Conservation (phyloP, 2,113 vertebrate species). For the Typhlomys cinereus region DNA sequence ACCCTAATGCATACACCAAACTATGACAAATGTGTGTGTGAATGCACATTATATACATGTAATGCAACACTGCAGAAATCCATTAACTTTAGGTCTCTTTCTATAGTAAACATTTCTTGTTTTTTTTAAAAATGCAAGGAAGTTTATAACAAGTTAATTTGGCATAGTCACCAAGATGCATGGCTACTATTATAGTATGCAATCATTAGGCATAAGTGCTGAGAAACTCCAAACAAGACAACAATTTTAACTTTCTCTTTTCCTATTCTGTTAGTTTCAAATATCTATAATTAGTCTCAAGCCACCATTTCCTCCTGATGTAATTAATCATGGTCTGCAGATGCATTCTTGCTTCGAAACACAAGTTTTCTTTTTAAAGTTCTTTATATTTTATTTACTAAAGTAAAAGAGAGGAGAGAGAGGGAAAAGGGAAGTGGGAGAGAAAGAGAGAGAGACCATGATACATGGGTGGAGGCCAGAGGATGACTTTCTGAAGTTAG, state of each 20-base stretch:
- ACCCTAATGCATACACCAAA: not conserved
- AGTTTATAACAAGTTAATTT: slow-evolving; percentile 21
- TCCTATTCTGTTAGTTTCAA: slow-evolving; percentile 11
- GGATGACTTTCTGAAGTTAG: too few relatives aligned
- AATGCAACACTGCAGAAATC: not conserved
- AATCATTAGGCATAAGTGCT: not conserved
- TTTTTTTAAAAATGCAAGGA: slow-evolving; percentile 38
- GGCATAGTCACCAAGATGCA: not conserved
- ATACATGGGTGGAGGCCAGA: too few relatives aligned
- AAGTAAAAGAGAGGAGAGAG: too few relatives aligned
- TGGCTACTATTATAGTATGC: not conserved
- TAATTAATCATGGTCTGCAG: not conserved
- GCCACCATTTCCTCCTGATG: not conserved
- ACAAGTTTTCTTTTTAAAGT: too few relatives aligned
- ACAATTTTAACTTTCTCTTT: not conserved
- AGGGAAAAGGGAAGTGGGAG: too few relatives aligned
- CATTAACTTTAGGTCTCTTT: not conserved
- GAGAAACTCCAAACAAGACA: not conserved
- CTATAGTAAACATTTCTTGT: not conserved
- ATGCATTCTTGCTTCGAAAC: not conserved
- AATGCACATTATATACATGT: not conserved
- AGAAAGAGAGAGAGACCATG: too few relatives aligned
- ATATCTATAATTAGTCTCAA: not conserved
- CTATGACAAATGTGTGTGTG: not conserved
- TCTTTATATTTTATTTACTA: too few relatives aligned